phyloP scores from a whole-genome alignment of 2,113 vertebrate species.

The Gadus macrocephalus region DNA sequence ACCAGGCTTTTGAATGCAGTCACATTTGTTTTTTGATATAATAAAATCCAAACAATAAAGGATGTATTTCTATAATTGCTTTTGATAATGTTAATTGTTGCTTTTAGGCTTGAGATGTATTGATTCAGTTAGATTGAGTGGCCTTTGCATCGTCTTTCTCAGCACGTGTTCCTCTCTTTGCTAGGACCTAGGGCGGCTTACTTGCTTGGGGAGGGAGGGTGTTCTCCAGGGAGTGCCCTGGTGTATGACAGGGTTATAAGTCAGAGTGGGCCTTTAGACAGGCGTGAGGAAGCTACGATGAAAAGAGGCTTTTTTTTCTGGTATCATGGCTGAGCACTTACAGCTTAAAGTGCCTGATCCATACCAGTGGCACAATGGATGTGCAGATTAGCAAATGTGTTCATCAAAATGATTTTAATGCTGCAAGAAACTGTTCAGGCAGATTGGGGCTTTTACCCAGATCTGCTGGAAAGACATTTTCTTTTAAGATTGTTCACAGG shows the following conservation, averaged over 20 bases:
- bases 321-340: slow-evolving; percentile 60
- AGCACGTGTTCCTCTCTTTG: background rate
- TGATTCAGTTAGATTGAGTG: slow-evolving; percentile 68
- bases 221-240: slow-evolving; percentile 44
- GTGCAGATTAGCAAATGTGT: slow-evolving; percentile 61
- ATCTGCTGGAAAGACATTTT: slow-evolving; percentile 51
- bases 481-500: slow-evolving; percentile 50
- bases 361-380: slow-evolving; percentile 68
- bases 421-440: slow-evolving; percentile 28
- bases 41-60: slow-evolving; percentile 5
- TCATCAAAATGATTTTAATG: slow-evolving; percentile 68
- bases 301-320: slow-evolving; percentile 72
- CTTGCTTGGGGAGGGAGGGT: slow-evolving; percentile 34
- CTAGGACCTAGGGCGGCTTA: slow-evolving; percentile 42
- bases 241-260: slow-evolving; percentile 57
- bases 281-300: slow-evolving; percentile 56
- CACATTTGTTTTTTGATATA: slow-evolving; percentile 14
- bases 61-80: slow-evolving; percentile 7
- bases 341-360: slow-evolving; percentile 69
- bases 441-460: slow-evolving; percentile 47
- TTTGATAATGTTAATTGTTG: slow-evolving; percentile 5
- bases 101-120: slow-evolving; percentile 56
- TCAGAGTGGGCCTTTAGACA: slow-evolving; percentile 64
- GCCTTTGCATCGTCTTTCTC: slow-evolving; percentile 46
- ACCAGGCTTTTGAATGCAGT: slow-evolving; percentile 26